phyloP scores from a whole-genome alignment of 2,113 vertebrate species.

The Gymnorhina tibicen region DNA sequence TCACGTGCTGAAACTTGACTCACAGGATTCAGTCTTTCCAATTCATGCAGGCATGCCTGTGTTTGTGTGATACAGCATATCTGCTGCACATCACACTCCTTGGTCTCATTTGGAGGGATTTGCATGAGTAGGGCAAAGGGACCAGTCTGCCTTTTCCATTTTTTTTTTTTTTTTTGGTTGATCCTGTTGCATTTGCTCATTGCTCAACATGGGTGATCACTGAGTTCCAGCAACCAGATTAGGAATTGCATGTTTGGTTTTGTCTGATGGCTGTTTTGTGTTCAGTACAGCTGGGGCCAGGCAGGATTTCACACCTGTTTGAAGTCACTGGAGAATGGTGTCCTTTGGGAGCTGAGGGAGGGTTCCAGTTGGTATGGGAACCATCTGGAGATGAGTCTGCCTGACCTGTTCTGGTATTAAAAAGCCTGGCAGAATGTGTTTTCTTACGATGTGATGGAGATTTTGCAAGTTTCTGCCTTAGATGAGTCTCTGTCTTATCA shows the following conservation, averaged over 20 bases:
- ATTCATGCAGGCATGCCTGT: constrained; percentile 22
- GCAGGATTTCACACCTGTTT: constrained; percentile 8
- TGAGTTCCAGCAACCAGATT: neutral
- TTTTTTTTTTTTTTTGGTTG: neutral
- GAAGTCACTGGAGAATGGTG: neutral
- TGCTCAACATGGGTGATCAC: neutral
- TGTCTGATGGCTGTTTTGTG: neutral
- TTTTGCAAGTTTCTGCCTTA: neutral
- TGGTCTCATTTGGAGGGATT: neutral
- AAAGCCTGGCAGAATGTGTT: neutral
- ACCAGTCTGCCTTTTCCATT: neutral
- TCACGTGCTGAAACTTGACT: neutral
- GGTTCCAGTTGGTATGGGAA: neutral
- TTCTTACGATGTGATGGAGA: neutral
- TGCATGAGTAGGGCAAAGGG: neutral
- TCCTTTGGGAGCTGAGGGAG: neutral
- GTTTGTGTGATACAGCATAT: neutral
- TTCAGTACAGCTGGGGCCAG: neutral
- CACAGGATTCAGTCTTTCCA: neutral
- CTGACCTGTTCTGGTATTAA: neutral
- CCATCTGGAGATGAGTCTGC: neutral
- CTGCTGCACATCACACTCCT: constrained; percentile 17
- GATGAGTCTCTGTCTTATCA: neutral
- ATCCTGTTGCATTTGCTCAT: neutral
- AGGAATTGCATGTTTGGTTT: neutral